Percentiles rank a stretch among this genome's conserved stretches.
Evolutionary conservation across 2,113 vertebrate genomes (phyloP).

Genomic region (Stegostoma tigrinum): DNA sequence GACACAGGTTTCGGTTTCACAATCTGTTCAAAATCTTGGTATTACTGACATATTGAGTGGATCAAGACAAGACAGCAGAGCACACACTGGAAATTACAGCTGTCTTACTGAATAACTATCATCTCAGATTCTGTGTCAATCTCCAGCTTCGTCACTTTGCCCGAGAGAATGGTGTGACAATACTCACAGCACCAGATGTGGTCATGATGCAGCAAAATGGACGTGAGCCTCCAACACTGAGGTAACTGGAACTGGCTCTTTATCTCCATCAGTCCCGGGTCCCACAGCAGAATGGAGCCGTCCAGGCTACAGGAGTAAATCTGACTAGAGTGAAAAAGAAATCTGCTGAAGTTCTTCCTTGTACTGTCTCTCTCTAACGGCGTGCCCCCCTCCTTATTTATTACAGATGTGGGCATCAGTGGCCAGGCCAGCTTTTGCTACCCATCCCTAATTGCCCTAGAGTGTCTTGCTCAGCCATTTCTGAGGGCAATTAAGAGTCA

Average conservation of each 20-base stretch:
- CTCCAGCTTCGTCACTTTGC: background rate
- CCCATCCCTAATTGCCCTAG: background rate
- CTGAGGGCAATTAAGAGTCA: background rate
- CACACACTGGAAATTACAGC: background rate
- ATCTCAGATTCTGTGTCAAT: background rate
- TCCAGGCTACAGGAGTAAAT: conserved; percentile 34
- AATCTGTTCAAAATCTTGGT: background rate
- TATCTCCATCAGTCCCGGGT: background rate
- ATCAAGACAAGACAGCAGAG: background rate
- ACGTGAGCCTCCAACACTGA: background rate
- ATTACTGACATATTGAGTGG: background rate
- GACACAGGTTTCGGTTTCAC: no score
- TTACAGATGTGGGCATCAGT: background rate
- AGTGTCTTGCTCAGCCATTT: background rate
- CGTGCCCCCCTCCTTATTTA: background rate
- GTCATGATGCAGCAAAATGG: background rate
- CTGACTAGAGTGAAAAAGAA: background rate
- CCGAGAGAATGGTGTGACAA: background rate
- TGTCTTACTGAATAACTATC: no score
- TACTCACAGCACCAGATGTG: conserved; percentile 35
- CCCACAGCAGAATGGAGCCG: background rate
- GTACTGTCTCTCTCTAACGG: background rate
- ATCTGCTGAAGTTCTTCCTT: background rate
- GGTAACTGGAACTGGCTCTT: conserved; percentile 16
- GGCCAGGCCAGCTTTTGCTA: background rate